Conservation (phyloP, 2,113 vertebrate genomes). For the Chloebia gouldiae region DNA sequence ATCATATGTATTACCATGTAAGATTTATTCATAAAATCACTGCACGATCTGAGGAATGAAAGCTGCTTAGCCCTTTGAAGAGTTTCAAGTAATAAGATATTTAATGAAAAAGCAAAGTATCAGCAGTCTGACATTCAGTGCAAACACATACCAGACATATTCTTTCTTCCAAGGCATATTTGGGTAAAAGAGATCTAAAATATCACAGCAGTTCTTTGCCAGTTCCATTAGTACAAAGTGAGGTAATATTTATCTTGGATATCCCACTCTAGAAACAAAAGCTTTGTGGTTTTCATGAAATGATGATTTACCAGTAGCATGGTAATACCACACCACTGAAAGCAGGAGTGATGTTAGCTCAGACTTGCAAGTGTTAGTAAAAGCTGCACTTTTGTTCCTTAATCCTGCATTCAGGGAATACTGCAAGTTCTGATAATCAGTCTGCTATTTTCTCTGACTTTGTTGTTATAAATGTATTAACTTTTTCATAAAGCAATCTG, state of each 20-base stretch:
- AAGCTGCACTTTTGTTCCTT: constrained; percentile 46
- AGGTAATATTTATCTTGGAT: not conserved
- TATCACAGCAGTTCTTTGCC: not conserved
- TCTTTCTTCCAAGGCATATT: not conserved
- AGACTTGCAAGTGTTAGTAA: constrained; percentile 13
- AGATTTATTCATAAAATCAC: constrained; percentile 43
- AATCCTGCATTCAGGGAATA: constrained; percentile 57
- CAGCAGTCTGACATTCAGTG: not conserved
- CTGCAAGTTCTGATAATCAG: constrained; percentile 67
- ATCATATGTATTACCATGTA: not conserved
- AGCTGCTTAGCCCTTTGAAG: constrained; percentile 46
- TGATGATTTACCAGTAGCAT: not conserved
- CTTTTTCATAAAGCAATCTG: constrained; percentile 60
- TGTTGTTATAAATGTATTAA: constrained; percentile 68
- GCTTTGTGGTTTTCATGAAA: not conserved
- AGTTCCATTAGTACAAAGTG: not conserved
- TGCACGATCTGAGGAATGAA: constrained; percentile 5
- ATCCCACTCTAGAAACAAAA: not conserved
- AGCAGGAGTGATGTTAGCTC: not conserved
- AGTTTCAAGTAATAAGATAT: constrained; percentile 3
- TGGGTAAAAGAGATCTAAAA: not conserved
- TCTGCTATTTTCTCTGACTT: constrained; percentile 47
- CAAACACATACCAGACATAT: not conserved
- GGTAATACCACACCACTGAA: not conserved
- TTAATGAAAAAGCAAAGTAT: constrained; percentile 40